Conservation (phyloP, 2,113 vertebrate species). For the Orcinus orca region DNA sequence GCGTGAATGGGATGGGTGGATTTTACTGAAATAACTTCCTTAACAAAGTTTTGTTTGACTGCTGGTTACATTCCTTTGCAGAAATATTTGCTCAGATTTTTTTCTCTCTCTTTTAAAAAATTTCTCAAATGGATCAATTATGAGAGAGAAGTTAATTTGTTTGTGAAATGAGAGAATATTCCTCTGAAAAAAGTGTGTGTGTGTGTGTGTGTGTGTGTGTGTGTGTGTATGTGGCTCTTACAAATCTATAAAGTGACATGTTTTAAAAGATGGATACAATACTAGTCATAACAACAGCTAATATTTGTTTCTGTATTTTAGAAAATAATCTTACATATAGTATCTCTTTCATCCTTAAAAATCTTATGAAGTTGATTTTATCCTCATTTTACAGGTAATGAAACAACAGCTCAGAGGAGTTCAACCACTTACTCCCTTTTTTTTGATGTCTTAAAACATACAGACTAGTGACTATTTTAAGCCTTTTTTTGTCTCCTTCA, state of each 20-base stretch:
- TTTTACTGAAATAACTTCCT: neutral
- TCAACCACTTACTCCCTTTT: neutral
- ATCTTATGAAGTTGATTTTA: neutral
- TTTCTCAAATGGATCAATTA: neutral
- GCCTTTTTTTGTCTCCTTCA: neutral
- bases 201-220: neutral
- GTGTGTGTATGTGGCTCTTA: neutral
- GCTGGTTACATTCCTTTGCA: neutral
- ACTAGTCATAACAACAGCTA: neutral
- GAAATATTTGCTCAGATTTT: neutral
- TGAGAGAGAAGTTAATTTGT: neutral
- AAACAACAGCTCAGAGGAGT: neutral
- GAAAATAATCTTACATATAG: neutral
- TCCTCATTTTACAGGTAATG: constrained; percentile 4
- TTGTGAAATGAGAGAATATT: neutral
- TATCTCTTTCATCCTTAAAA: neutral
- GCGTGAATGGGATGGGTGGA: neutral
- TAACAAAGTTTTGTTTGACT: neutral
- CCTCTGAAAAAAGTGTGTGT: neutral
- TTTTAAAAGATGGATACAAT: neutral
- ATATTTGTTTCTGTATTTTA: constrained; percentile 7
- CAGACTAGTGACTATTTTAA: neutral
- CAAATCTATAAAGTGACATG: neutral
- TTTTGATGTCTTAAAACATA: neutral
- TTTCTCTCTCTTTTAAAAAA: neutral